Percentiles rank a stretch among this genome's conserved stretches.
These are phyloP conservation scores for Sebastes vulpes DNA, from an alignment of 2,797 vertebrate genomes.

Conservation along the genomic window DNA sequence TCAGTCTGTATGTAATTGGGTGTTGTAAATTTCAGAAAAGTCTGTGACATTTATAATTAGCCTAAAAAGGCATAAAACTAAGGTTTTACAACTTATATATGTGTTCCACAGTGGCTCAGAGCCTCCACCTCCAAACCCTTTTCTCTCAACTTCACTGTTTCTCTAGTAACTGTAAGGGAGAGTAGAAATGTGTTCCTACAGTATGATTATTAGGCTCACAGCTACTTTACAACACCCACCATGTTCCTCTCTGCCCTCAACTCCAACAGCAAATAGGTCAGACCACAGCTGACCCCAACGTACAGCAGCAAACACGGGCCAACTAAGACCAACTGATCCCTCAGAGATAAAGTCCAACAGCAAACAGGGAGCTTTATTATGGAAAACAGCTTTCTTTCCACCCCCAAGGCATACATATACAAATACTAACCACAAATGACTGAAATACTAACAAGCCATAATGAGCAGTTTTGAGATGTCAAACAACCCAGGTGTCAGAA, in stretches of 20 bases:
- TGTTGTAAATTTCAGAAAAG: not conserved
- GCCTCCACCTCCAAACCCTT: not conserved
- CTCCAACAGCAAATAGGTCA: not conserved
- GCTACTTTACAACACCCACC: not conserved
- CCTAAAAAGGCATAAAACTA: no score
- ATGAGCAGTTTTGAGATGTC: constrained; percentile 2
- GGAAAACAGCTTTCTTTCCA: not conserved
- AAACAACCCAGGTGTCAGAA: not conserved
- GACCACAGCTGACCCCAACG: not conserved
- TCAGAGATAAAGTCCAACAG: not conserved
- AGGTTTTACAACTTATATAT: not conserved
- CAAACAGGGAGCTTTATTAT: not conserved
- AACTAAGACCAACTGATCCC: not conserved
- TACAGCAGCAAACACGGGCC: not conserved
- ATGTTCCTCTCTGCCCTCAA: not conserved
- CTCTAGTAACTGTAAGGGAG: not conserved
- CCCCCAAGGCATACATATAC: not conserved
- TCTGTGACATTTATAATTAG: no score
- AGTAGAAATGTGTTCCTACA: not conserved
- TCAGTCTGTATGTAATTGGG: constrained; percentile 26
- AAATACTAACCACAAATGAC: not conserved
- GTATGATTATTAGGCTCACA: not conserved
- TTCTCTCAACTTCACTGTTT: not conserved
- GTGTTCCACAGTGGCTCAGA: not conserved
- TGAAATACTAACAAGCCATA: not conserved